These are phyloP conservation scores for Anguilla marmorata DNA, from an alignment of 2,797 vertebrate species.

Conservation along the genomic window DNA sequence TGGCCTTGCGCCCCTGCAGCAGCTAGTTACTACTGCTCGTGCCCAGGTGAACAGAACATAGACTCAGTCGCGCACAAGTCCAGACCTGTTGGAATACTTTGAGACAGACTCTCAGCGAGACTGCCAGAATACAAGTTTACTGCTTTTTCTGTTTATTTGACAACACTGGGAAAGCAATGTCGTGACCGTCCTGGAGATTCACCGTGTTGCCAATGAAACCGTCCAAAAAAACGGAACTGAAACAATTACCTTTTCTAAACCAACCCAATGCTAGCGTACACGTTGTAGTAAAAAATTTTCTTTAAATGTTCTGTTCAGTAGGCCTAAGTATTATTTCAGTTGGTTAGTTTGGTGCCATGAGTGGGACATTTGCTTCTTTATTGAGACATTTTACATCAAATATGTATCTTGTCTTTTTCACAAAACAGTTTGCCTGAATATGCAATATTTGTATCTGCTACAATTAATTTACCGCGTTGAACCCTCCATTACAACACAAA, in stretches of 20 bases:
- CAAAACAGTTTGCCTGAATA: not conserved
- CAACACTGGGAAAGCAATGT: not conserved
- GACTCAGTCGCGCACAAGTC: not conserved
- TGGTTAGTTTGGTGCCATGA: not conserved
- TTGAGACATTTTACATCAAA: not conserved
- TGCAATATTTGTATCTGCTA: not conserved
- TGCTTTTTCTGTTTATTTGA: not conserved
- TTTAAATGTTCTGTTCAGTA: not conserved
- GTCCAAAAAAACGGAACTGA: not conserved
- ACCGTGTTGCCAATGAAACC: not conserved
- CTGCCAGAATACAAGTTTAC: not conserved
- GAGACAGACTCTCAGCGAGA: not conserved
- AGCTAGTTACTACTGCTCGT: not conserved
- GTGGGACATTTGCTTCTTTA: not conserved
- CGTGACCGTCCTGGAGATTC: not conserved
- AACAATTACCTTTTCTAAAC: not conserved
- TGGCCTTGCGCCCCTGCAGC: not conserved
- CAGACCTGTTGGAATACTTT: slow-evolving; percentile 10
- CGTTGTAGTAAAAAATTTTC: not conserved
- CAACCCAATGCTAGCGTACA: not conserved
- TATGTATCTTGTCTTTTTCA: not conserved
- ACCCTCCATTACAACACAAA: not conserved
- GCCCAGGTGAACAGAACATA: not conserved
- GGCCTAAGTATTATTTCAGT: too few species aligned
- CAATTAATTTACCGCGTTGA: not conserved